These are phyloP conservation scores for Corythaeola cristata DNA, from an alignment of 2,113 vertebrate genomes.

Conservation along the genomic window DNA sequence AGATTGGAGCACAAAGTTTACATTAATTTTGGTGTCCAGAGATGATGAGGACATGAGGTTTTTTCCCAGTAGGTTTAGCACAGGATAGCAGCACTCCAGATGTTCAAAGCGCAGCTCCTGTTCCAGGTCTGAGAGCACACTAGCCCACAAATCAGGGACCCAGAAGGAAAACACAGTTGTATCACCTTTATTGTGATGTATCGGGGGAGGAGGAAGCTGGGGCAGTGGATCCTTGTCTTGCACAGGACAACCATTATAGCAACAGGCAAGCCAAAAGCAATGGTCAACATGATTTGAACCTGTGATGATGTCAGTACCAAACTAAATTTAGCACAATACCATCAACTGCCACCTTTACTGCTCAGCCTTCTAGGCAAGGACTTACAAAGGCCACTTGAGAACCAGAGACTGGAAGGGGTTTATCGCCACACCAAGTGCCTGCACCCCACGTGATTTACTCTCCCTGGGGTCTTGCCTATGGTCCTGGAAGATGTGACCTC, in stretches of 20 bases:
- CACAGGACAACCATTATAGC: neutral
- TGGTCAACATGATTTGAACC: neutral
- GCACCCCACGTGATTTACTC: neutral
- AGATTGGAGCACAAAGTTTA: neutral
- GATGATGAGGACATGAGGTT: neutral
- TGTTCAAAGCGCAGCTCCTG: neutral
- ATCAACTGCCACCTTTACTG: neutral
- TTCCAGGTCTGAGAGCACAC: neutral
- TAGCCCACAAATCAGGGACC: neutral
- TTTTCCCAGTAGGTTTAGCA: neutral
- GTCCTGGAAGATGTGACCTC: rapidly evolving
- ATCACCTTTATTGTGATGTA: neutral
- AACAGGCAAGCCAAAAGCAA: neutral
- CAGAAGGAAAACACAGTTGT: neutral
- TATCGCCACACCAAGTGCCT: neutral
- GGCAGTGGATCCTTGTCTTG: neutral
- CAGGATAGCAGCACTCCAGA: neutral
- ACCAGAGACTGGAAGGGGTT: neutral
- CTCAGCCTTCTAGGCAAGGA: neutral
- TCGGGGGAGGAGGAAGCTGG: neutral
- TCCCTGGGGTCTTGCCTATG: neutral
- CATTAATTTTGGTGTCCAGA: neutral
- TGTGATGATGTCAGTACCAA: neutral
- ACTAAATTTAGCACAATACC: neutral
- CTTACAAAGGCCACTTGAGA: neutral